Percentiles rank a stretch among this genome's conserved stretches.
Evolutionary conservation across 2,113 vertebrate species (phyloP).

Genomic region (Saguinus midas): DNA sequence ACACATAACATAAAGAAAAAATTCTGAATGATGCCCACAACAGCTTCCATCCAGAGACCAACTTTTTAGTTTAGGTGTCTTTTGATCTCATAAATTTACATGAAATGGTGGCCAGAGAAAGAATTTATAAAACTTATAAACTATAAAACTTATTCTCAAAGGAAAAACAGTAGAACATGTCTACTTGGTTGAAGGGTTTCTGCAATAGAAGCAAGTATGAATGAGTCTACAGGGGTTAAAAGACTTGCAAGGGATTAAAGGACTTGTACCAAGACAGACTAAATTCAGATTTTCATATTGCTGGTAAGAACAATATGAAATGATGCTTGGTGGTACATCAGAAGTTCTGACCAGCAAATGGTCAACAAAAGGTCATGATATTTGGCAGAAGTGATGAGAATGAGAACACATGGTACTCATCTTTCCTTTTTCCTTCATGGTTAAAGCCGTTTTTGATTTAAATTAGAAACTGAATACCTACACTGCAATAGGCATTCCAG

Average conservation of each 20-base stretch:
- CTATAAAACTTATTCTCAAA: neutral
- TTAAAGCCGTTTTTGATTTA: neutral
- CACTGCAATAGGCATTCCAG: neutral
- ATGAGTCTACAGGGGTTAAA: neutral
- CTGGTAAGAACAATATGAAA: neutral
- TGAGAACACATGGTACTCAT: neutral
- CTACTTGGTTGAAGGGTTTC: neutral
- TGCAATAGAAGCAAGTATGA: neutral
- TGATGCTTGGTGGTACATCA: neutral
- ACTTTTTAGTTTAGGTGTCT: neutral
- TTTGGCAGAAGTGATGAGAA: neutral
- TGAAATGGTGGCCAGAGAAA: neutral
- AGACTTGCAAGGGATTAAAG: neutral
- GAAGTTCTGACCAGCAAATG: neutral
- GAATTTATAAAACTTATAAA: neutral
- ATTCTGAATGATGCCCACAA: neutral
- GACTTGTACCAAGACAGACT: neutral
- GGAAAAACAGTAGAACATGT: neutral
- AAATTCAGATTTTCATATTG: neutral
- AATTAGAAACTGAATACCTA: neutral
- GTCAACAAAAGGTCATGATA: neutral
- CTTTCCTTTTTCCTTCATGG: neutral
- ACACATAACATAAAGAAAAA: neutral
- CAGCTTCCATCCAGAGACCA: neutral
- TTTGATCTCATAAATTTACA: slow-evolving; percentile 28